Evolutionary conservation across 2,888 invertebrate species (phyloP).

Genomic region (Ligdia adustata): DNA sequence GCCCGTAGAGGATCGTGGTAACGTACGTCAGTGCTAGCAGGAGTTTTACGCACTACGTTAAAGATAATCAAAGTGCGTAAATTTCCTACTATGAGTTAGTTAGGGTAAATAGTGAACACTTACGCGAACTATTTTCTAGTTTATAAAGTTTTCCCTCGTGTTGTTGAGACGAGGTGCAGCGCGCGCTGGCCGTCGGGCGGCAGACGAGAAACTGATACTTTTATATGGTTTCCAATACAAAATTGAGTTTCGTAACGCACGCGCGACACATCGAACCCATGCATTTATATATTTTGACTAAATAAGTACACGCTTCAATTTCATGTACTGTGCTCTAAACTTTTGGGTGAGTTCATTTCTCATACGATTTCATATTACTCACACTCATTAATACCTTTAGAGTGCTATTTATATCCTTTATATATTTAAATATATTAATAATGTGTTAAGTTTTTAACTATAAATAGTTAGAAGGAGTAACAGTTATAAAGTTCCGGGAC

Average conservation of each 20-base stretch:
- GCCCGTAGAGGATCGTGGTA: conserved; percentile 72
- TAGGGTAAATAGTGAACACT: conserved; percentile 38
- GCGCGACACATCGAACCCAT: neutral
- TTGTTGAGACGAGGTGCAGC: neutral
- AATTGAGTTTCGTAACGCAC: conserved; percentile 23
- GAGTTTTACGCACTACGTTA: too few species aligned
- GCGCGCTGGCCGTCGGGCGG: conserved; percentile 15
- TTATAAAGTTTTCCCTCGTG: conserved; percentile 29
- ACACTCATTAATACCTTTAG: neutral
- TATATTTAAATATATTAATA: conserved; percentile 9
- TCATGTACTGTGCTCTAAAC: conserved; percentile 12
- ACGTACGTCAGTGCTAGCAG: too few species aligned
- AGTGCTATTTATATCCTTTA: too few species aligned
- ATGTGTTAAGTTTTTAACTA: conserved; percentile 10
- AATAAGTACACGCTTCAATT: conserved; percentile 2
- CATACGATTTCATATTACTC: neutral
- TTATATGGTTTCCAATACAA: conserved; percentile 27
- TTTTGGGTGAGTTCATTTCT: conserved; percentile 8
- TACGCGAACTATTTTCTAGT: conserved; percentile 48
- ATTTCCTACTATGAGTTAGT: conserved; percentile 1
- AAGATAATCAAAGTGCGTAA: too few species aligned
- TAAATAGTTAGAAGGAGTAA: conserved; percentile 1
- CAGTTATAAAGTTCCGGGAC: conserved; percentile 3
- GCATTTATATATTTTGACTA: neutral
- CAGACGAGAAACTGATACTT: conserved; percentile 22